These are phyloP conservation scores for Pristionchus exspectatus DNA, from an alignment of 2,888 invertebrate genomes.

Conservation along the genomic window DNA sequence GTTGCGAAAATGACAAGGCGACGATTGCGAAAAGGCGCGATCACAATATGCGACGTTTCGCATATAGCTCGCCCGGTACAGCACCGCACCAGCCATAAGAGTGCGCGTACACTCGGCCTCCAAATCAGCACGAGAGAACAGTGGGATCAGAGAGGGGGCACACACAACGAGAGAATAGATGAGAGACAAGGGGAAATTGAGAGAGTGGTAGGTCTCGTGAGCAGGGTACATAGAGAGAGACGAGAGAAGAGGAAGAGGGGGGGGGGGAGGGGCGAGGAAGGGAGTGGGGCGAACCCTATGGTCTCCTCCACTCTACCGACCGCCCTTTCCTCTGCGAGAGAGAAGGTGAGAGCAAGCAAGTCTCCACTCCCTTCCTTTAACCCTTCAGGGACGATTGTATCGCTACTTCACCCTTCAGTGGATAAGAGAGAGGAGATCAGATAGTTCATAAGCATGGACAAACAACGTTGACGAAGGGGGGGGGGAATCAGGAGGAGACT, in stretches of 20 bases:
- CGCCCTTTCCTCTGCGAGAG: neutral
- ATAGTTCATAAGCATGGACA: neutral
- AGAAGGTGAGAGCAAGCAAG: neutral
- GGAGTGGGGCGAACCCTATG: constrained; percentile 1
- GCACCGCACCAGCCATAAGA: neutral
- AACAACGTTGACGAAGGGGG: neutral
- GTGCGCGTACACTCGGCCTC: neutral
- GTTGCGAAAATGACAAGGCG: constrained; percentile 28
- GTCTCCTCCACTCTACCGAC: constrained; percentile 9
- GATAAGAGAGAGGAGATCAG: constrained; percentile 5
- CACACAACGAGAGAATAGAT: neutral
- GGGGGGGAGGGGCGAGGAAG: neutral
- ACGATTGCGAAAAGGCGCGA: constrained; percentile 13
- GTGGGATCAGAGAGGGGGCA: neutral
- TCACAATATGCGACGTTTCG: neutral
- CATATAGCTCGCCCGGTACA: neutral
- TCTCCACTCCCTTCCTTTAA: neutral
- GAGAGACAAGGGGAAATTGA: constrained; percentile 16
- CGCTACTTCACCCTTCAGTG: neutral
- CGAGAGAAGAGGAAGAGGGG: neutral
- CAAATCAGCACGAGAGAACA: constrained; percentile 6
- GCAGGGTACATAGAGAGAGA: constrained; percentile 43
- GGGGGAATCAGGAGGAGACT: neutral
- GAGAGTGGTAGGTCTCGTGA: constrained; percentile 37
- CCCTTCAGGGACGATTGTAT: constrained; percentile 10